phyloP scores from a whole-genome alignment of 2,797 vertebrate genomes.

The Microchirus variegatus region DNA sequence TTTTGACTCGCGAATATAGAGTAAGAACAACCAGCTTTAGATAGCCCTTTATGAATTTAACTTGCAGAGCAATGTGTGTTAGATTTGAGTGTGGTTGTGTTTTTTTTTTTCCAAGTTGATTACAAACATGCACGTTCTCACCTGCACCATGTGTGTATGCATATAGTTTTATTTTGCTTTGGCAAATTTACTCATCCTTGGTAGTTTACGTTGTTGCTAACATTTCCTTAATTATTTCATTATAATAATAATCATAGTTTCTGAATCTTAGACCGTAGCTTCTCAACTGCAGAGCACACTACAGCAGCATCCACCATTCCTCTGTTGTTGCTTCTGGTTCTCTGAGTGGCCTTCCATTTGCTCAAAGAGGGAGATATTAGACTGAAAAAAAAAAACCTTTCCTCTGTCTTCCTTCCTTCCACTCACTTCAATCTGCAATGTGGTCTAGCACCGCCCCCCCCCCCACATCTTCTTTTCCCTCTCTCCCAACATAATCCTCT shows the following conservation, averaged over 20 bases:
- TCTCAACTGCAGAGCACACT: background rate
- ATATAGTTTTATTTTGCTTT: background rate
- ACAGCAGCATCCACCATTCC: background rate
- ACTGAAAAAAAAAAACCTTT: constrained; percentile 3
- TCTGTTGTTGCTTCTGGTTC: constrained; percentile 1
- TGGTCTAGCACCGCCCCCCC: constrained; percentile 23
- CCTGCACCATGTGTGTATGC: background rate
- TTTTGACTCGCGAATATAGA: too few relatives aligned
- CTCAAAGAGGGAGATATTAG: constrained; percentile 27
- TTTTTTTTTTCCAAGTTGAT: too few relatives aligned
- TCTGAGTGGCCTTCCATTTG: constrained; percentile 22
- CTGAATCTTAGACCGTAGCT: constrained; percentile 12
- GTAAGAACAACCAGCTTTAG: background rate
- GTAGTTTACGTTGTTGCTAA: background rate
- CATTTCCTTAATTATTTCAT: background rate
- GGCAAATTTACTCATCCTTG: background rate
- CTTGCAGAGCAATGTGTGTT: background rate
- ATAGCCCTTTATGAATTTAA: background rate
- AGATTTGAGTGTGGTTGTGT: too few relatives aligned
- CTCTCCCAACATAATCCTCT: constrained; percentile 78
- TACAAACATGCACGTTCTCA: too few relatives aligned
- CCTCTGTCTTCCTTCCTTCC: constrained; percentile 26
- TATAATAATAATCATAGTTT: constrained; percentile 3
- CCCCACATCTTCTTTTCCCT: constrained; percentile 38
- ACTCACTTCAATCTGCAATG: constrained; percentile 29